Evolutionary conservation across 1,140 invertebrate genomes (phyloP), one percentile per base, ranked within the genome.

Genomic region (Zaprionus inermis): DNA sequence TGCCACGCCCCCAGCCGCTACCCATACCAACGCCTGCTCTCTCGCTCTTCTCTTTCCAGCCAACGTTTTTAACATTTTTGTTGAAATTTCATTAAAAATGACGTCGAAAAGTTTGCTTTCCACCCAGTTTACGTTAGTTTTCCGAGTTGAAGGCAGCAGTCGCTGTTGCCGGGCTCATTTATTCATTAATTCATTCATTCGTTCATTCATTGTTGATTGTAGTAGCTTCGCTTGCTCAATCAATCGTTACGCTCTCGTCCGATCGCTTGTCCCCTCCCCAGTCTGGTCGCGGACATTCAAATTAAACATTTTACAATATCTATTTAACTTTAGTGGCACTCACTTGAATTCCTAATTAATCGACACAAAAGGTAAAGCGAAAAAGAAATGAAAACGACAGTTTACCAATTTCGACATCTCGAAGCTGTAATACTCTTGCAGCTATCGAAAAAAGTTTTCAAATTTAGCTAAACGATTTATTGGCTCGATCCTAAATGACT

Each of bases 261-360:
- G 36, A 38, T 14, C n/a, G 0, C n/a, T n/a, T 38, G 36, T n/a
- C n/a, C n/a, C 36, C 36, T 16, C 0, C 38, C 38, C n/a, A n/a
- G n/a, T 41, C 16, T 79, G 75, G 86, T 76, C 38, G 55, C 72
- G 57, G 68, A 68, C 78, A 81, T 69, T 79, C 63, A 66, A 85
- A 86, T 83, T 74, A 56, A 65, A 52, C 55, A 78, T 81, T 86
- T 79, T 34, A 63, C 72, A 73, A 76, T 86, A 86, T 83, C 76
- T 88, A 82, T 86, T 88, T 88, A 88, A 69, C 72, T 88, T 88
- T 69, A 72, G 83, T 82, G 60, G 72, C 68, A 88, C 76, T 83
- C 83, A 77, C 78, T 88, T 86, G 72, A 83, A 79, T 88, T 83
- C 78, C 79, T 88, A 88, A 86, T 88, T 86, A 86, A 83, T 86